Conservation (phyloP, 1,140 invertebrate genomes). For the Diuraphis noxia region DNA sequence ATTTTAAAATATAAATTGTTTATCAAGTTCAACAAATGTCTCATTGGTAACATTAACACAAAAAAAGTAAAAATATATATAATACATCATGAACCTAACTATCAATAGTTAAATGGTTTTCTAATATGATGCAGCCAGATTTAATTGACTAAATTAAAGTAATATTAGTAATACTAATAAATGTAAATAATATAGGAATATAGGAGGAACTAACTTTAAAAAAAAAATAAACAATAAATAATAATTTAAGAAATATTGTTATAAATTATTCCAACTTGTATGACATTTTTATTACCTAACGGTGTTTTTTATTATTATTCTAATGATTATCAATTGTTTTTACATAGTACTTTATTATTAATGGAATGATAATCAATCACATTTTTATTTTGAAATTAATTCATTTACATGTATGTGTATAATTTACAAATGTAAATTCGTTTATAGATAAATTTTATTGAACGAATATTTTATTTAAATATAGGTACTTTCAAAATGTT, state of each 20-base stretch:
- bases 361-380: neutral
- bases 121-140: neutral
- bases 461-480: neutral
- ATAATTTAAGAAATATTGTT: neutral
- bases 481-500: neutral
- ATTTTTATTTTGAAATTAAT: neutral
- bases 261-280: neutral
- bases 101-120: neutral
- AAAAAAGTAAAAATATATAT: neutral
- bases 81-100: neutral
- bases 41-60: neutral
- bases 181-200: neutral
- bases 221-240: neutral
- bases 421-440: neutral
- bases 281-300: neutral
- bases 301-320: neutral
- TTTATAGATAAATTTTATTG: neutral
- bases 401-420: neutral
- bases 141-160: neutral
- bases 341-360: neutral
- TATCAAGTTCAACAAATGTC: neutral
- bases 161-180: neutral
- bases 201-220: neutral
- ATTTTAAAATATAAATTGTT: neutral
- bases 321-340: neutral